These are phyloP conservation scores for Drosophila paulistorum DNA, from an alignment of 1,140 invertebrate species.

Conservation along the genomic window DNA sequence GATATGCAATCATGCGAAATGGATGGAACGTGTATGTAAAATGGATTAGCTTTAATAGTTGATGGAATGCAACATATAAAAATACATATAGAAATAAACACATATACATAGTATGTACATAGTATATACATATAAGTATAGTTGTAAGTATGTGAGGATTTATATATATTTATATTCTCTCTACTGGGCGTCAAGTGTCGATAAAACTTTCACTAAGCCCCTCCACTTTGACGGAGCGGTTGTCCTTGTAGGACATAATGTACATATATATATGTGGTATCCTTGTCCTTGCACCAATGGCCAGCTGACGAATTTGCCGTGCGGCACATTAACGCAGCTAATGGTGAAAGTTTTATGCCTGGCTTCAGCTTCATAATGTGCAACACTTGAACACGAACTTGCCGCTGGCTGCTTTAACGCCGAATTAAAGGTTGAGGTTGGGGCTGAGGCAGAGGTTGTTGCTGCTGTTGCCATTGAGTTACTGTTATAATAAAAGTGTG, in stretches of 20 bases:
- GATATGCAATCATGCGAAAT: not conserved
- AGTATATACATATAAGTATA: not conserved
- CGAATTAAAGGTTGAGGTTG: slow-evolving; percentile 12
- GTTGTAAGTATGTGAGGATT: slow-evolving; percentile 7
- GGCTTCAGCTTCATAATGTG: slow-evolving; percentile 70
- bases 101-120: not conserved
- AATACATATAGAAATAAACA: not conserved
- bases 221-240: slow-evolving; percentile 27
- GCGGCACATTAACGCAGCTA: slow-evolving; percentile 73
- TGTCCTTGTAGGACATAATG: slow-evolving; percentile 11
- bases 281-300: slow-evolving; percentile 60
- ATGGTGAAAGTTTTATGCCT: slow-evolving; percentile 77
- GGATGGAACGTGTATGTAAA: slow-evolving; percentile 1
- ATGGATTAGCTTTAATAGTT: slow-evolving; percentile 8
- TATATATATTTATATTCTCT: slow-evolving; percentile 3
- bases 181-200: slow-evolving; percentile 49
- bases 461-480: slow-evolving; percentile 12
- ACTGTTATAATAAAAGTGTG: slow-evolving; percentile 43
- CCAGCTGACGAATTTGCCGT: slow-evolving; percentile 75
- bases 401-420: slow-evolving; percentile 22
- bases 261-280: slow-evolving; percentile 10
- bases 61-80: not conserved
- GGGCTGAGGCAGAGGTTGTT: not conserved
- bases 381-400: slow-evolving; percentile 62
- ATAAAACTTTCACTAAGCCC: slow-evolving; percentile 67